Conservation (phyloP, 2,113 vertebrate species). For the Puma concolor region DNA sequence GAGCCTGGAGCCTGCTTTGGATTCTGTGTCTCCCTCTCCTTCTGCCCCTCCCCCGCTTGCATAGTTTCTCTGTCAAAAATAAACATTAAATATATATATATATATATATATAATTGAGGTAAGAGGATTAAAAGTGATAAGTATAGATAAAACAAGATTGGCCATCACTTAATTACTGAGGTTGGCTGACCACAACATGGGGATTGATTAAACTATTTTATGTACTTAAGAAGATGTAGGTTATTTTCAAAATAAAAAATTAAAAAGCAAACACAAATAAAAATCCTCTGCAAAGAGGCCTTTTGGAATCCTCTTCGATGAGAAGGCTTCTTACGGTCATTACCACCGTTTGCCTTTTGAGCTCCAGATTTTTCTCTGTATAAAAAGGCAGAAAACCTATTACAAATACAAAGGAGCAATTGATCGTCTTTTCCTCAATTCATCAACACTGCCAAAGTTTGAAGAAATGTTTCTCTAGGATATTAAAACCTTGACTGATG, state of each 20-base stretch:
- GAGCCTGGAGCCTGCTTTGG: no score
- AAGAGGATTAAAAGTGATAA: neutral
- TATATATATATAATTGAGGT: neutral
- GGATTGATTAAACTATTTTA: neutral
- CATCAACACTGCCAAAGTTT: neutral
- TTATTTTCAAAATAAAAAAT: constrained; percentile 16
- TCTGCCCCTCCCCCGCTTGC: no score
- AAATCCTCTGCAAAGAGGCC: neutral
- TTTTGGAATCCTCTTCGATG: neutral
- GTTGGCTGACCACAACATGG: neutral
- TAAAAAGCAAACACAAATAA: neutral
- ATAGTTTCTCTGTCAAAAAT: no score
- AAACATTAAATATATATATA: no score
- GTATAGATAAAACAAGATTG: neutral
- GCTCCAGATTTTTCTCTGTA: neutral
- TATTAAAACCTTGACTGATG: neutral
- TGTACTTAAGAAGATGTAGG: neutral
- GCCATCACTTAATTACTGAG: neutral
- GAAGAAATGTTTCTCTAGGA: neutral
- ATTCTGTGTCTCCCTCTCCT: no score
- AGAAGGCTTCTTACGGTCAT: neutral
- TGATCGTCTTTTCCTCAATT: neutral
- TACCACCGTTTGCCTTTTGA: neutral
- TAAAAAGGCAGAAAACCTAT: neutral
- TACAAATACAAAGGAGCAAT: neutral